Conservation (phyloP, 2,888 invertebrate genomes). For the Temnothorax ravouxi region DNA sequence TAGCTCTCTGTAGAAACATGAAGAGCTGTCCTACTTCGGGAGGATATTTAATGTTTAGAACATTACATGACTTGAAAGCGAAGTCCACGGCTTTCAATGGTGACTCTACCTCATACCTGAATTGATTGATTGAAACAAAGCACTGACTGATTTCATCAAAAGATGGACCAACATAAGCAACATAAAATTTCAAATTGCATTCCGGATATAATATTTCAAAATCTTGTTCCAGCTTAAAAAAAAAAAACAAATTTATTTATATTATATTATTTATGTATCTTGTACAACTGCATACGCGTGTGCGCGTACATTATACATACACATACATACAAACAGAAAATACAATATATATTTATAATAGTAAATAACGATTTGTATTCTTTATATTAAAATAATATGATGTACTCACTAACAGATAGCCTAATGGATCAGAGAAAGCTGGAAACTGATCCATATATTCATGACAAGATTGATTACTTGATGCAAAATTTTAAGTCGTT, state of each 20-base stretch:
- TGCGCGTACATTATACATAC: too few relatives aligned
- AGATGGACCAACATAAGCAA: background rate
- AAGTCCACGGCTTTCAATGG: background rate
- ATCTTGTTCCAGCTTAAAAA: slow-evolving; percentile 8
- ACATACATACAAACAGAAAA: too few relatives aligned
- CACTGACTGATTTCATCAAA: slow-evolving; percentile 2
- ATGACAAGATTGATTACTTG: background rate
- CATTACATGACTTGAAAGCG: background rate
- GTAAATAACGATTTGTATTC: background rate
- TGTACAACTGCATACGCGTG: too few relatives aligned
- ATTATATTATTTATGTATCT: background rate
- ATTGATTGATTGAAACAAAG: background rate
- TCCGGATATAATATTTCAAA: slow-evolving; percentile 14
- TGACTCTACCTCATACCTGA: background rate
- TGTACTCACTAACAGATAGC: background rate
- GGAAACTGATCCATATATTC: slow-evolving; percentile 21
- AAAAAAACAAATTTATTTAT: background rate
- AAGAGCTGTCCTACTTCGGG: slow-evolving; percentile 6
- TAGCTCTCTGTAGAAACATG: slow-evolving; percentile 14
- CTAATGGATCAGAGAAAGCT: slow-evolving; percentile 5
- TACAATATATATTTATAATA: too few relatives aligned
- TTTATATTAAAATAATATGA: background rate
- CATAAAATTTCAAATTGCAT: background rate
- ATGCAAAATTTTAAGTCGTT: background rate
- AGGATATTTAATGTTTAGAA: slow-evolving; percentile 5